A percentile compares a stretch with the other conserved stretches of the same genome.
Conservation (phyloP, 1,140 invertebrate species). For the Neodiprion pinetum region DNA sequence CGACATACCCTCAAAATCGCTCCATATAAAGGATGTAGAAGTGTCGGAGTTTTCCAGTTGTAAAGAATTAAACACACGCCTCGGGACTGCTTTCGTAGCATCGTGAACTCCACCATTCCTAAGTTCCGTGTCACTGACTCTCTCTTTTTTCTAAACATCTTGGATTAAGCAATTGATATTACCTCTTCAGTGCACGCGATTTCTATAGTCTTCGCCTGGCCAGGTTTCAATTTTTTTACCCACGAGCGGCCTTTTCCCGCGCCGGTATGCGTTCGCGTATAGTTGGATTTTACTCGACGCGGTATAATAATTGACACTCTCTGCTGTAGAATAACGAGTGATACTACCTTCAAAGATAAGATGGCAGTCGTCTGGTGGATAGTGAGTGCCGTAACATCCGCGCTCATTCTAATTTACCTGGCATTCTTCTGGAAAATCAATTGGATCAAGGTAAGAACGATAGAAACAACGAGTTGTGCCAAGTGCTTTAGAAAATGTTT, state of each 20-base stretch:
- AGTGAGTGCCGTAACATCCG: constrained; percentile 14
- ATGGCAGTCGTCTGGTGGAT: constrained; percentile 9
- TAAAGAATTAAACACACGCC: neutral
- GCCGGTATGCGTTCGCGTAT: neutral
- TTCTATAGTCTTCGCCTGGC: too few relatives aligned
- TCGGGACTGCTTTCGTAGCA: neutral
- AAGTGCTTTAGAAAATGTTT: neutral
- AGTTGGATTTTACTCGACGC: neutral
- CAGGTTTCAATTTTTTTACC: too few relatives aligned
- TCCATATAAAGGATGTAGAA: neutral
- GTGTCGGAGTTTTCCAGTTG: neutral
- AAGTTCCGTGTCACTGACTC: too few relatives aligned
- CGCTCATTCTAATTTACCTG: constrained; percentile 38
- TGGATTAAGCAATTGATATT: too few relatives aligned
- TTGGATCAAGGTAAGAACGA: constrained; percentile 48
- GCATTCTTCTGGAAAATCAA: constrained; percentile 52
- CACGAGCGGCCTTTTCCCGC: too few relatives aligned
- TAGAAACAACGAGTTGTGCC: too few relatives aligned
- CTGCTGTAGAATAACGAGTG: too few relatives aligned
- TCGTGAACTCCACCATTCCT: neutral
- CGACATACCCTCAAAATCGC: neutral
- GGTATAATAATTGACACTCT: too few relatives aligned
- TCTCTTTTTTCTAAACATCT: too few relatives aligned
- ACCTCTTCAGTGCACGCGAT: too few relatives aligned
- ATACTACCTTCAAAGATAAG: neutral